A percentile compares a stretch with the other conserved stretches of the same genome.
Conservation (phyloP, 30 jellyfish, hydroid and myxozoan genomes). For the Catostylus mosaicus region DNA sequence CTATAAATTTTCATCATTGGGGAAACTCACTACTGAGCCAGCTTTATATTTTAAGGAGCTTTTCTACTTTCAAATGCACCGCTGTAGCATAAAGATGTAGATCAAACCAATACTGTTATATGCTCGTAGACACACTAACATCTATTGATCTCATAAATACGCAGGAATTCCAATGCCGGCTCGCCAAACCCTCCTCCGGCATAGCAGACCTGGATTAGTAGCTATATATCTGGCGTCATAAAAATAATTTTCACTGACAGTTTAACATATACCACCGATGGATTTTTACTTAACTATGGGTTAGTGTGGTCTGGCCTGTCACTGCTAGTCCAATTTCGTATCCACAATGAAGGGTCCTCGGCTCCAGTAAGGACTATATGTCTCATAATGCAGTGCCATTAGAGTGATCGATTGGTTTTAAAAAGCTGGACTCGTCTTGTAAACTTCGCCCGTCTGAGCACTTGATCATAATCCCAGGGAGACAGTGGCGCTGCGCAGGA, state of each 20-base stretch:
- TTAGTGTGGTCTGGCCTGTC: slow-evolving; percentile 1
- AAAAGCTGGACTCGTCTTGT: background rate
- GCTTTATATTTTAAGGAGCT: no score
- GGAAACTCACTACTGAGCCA: no score
- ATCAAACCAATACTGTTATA: no score
- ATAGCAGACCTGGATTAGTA: background rate
- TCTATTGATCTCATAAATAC: no score
- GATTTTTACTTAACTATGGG: background rate
- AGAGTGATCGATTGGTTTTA: slow-evolving; percentile 3
- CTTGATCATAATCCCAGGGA: slow-evolving; percentile 11
- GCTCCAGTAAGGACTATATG: background rate
- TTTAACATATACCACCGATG: background rate
- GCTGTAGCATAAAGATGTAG: no score
- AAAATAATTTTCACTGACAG: background rate
- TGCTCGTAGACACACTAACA: no score
- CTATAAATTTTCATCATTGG: no score
- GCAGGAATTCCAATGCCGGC: background rate
- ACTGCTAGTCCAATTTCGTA: background rate
- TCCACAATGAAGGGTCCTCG: background rate
- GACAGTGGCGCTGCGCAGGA: background rate
- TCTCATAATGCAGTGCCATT: background rate
- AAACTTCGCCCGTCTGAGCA: background rate
- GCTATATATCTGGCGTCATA: background rate
- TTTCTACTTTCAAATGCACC: no score
- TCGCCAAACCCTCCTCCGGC: background rate